These are phyloP conservation scores for Lasioglossum baleicum DNA, from an alignment of 1,140 invertebrate genomes.

Conservation along the genomic window DNA sequence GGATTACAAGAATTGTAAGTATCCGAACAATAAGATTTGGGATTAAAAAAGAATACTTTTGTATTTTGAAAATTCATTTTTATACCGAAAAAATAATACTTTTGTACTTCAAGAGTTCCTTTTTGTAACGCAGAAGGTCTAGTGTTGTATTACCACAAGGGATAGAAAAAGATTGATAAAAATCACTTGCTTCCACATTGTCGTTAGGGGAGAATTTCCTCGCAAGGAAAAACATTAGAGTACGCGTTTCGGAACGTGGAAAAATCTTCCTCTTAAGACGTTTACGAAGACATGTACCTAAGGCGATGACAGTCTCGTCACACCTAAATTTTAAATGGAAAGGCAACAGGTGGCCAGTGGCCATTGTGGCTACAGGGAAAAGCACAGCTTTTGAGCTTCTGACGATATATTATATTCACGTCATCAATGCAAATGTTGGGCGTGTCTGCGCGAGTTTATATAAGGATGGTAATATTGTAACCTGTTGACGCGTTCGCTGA, in stretches of 20 bases:
- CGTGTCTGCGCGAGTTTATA: constrained; percentile 73
- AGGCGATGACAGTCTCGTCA: constrained; percentile 62
- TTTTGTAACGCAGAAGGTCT: no score
- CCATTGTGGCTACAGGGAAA: constrained; percentile 72
- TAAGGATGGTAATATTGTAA: constrained; percentile 70
- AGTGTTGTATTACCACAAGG: no score
- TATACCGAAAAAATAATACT: no score
- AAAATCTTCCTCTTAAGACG: constrained; percentile 38
- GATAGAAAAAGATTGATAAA: no score
- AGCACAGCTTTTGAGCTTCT: constrained; percentile 68
- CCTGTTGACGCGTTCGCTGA: constrained; percentile 45
- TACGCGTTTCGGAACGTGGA: neutral
- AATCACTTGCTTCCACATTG: neutral
- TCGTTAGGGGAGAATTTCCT: neutral
- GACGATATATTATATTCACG: constrained; percentile 76
- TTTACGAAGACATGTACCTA: constrained; percentile 62
- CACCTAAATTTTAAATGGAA: constrained; percentile 78
- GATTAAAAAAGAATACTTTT: no score
- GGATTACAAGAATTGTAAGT: no score
- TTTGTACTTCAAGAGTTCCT: no score
- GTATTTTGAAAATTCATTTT: no score
- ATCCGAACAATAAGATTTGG: no score
- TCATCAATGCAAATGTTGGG: constrained; percentile 77
- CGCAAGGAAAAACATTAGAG: neutral
- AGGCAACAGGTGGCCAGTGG: constrained; percentile 79